These are phyloP conservation scores for Carposina sasakii DNA, from an alignment of 1,140 invertebrate species.

Conservation along the genomic window DNA sequence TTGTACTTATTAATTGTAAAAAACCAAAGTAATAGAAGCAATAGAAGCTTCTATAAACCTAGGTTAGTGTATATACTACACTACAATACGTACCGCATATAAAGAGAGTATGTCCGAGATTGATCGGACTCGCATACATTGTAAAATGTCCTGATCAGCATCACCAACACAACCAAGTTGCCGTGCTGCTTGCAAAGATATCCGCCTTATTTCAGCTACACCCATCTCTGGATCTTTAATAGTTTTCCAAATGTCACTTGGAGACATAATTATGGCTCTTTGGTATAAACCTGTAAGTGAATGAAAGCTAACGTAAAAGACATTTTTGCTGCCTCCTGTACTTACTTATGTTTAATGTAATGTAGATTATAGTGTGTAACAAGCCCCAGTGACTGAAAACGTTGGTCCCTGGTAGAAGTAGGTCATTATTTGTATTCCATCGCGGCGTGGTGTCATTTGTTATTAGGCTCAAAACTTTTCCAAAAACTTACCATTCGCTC, in stretches of 20 bases:
- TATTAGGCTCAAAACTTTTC: too few species aligned
- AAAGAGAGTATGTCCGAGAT: slow-evolving; percentile 74
- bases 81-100: slow-evolving; percentile 73
- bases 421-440: too few species aligned
- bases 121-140: slow-evolving; percentile 78
- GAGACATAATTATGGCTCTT: slow-evolving; percentile 59
- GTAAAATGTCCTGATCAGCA: slow-evolving; percentile 53
- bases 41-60: too few species aligned
- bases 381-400: too few species aligned
- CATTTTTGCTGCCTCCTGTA: not conserved
- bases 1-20: too few species aligned
- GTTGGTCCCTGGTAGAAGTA: too few species aligned
- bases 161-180: slow-evolving; percentile 37
- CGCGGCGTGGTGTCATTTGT: too few species aligned
- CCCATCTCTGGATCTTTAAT: slow-evolving; percentile 29
- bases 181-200: slow-evolving; percentile 36
- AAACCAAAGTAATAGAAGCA: too few species aligned
- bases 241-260: slow-evolving; percentile 47
- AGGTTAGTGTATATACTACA: too few species aligned
- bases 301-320: slow-evolving; percentile 9
- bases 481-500: slow-evolving; percentile 73
- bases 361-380: too few species aligned
- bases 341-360: too few species aligned
- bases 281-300: slow-evolving; percentile 47
- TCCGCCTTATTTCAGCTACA: slow-evolving; percentile 25